Evolutionary conservation across 2,888 invertebrate genomes (phyloP).

Genomic region (Tetragonisca angustula): DNA sequence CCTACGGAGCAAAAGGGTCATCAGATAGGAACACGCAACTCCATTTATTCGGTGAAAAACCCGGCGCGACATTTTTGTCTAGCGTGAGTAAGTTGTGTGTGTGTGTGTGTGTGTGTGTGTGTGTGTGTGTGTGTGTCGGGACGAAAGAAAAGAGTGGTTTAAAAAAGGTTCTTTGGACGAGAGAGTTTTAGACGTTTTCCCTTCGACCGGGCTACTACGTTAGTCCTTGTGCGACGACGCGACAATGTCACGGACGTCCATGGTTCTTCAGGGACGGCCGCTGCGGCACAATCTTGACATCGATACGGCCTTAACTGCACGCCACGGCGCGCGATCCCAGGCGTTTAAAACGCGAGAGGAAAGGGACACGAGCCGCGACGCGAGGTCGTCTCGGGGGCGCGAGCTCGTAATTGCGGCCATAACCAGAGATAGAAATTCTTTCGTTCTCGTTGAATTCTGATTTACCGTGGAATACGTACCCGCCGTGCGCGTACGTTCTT

Average conservation of each 20-base stretch:
- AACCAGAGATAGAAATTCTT: neutral
- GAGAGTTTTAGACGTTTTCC: slow-evolving; percentile 25
- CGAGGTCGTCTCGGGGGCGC: slow-evolving; percentile 66
- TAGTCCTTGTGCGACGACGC: slow-evolving; percentile 75
- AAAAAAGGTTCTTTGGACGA: slow-evolving; percentile 8
- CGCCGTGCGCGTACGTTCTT: neutral
- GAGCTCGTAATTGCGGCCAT: slow-evolving; percentile 60
- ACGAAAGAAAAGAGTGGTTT: neutral
- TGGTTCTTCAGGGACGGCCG: slow-evolving; percentile 73
- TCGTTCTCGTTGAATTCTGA: neutral
- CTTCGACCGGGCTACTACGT: slow-evolving; percentile 24
- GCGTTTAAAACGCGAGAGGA: slow-evolving; percentile 33
- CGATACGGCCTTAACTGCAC: slow-evolving; percentile 71
- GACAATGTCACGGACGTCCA: slow-evolving; percentile 81
- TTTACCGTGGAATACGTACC: slow-evolving; percentile 9
- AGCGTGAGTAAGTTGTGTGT: no score
- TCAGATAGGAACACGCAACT: slow-evolving; percentile 23
- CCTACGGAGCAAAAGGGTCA: neutral
- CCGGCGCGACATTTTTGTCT: neutral
- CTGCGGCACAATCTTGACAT: slow-evolving; percentile 76
- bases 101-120: no score
- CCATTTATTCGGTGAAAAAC: slow-evolving; percentile 10
- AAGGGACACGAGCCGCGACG: slow-evolving; percentile 27
- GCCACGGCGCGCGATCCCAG: slow-evolving; percentile 32
- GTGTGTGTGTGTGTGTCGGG: no score